Percentiles rank a stretch among this genome's conserved stretches.
Conservation (phyloP, 2,113 vertebrate genomes). For the Tachysurus vachellii region DNA sequence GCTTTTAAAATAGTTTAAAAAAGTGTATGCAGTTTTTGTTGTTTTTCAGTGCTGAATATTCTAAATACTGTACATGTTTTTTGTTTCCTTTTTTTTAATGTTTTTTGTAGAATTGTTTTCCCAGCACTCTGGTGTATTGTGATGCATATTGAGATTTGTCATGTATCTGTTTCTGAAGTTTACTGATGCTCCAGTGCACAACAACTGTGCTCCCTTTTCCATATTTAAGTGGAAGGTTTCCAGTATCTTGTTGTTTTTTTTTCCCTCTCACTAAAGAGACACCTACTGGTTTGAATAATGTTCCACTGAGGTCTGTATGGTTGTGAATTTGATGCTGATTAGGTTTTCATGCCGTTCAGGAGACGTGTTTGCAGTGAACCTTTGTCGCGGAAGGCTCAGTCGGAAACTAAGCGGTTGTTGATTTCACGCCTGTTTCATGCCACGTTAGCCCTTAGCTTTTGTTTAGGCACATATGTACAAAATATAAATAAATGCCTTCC, state of each 20-base stretch:
- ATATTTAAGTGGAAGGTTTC: neutral
- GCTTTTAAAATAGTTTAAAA: neutral
- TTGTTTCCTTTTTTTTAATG: neutral
- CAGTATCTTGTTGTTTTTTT: neutral
- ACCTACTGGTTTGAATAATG: neutral
- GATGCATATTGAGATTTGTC: neutral
- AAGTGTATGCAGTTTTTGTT: neutral
- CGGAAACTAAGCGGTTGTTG: conserved; percentile 55
- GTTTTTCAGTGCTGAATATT: neutral
- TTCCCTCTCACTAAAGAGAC: neutral
- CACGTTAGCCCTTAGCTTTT: conserved; percentile 71
- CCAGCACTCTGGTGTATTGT: too few relatives aligned
- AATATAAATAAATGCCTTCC: conserved; percentile 63
- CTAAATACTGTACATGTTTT: neutral
- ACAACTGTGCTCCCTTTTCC: neutral
- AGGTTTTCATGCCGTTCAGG: neutral
- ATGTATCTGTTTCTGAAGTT: neutral
- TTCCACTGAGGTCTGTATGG: neutral
- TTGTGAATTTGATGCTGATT: neutral
- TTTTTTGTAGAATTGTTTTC: too few relatives aligned
- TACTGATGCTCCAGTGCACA: neutral
- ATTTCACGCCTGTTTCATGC: conserved; percentile 75
- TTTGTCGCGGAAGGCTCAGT: conserved; percentile 46
- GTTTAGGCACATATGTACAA: conserved; percentile 65
- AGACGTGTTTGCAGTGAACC: neutral